Base-by-base conservation (phyloP, 2,797 vertebrate species). In the Miichthys miiuy region DNA sequence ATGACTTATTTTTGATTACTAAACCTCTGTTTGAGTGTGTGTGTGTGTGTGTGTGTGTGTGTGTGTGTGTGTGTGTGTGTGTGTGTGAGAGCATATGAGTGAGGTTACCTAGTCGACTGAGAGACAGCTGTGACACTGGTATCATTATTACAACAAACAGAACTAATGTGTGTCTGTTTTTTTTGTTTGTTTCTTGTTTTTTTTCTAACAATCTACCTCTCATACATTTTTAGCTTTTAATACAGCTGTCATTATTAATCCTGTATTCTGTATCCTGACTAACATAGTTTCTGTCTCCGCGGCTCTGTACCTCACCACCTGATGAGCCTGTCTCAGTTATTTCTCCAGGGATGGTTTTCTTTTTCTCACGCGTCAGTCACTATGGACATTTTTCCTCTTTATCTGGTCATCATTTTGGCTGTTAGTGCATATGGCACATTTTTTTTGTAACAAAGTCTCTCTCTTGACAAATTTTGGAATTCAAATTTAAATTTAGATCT, bases 171-270 rank as follows among this genome's bases (percentile, higher is more conserved):
- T 75, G 65, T 80, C 60, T 73, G 83, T 78, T 64, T 42, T 44
- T 16, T 41, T 34, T 27, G 25, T 58, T 48, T n/a, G 25, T 54
- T 25, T 30, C 72, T 41, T 79, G 77, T 60, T 82, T 80, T 67
- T 75, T 68, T 79, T 89, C 80, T 86, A 90, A 93, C 88, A 88
- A 93, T 93, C 94, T 95, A 95, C 94, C 94, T 95, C 94, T 93
- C 80, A 72, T 72, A 68, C 72, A 54, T 79, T 52, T 89, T 55
- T 71, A 79, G 79, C 73, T 82, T 85, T 83, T 67, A 82, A 72
- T 58, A 41, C 65, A 79, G 67, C 68, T 23, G 51, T 75, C 57
- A 34, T 41, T 44, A 68, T 71, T 57, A 51, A 61, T 62, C 54
- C 69, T 56, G 51, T 14, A 1, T 57, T 21, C 44, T 64, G 11